phyloP scores from a whole-genome alignment of 1,140 invertebrate genomes.

The Charaxes varanes region DNA sequence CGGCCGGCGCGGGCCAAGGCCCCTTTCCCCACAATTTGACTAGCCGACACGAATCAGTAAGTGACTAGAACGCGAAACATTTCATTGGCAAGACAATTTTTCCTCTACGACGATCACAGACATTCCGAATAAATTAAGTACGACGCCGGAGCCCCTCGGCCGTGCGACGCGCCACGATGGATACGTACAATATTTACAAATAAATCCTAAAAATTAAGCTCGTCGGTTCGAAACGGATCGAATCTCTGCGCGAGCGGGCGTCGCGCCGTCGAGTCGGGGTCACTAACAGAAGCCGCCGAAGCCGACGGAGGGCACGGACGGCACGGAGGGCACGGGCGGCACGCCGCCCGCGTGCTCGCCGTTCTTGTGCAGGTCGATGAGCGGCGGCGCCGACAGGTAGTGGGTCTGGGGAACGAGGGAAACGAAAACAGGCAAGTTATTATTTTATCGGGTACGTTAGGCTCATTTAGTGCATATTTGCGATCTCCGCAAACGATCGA shows the following conservation, averaged over 20 bases:
- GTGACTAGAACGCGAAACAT: constrained; percentile 67
- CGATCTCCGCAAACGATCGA: neutral
- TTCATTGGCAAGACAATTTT: constrained; percentile 60
- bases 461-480: neutral
- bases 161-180: constrained; percentile 48
- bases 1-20: constrained; percentile 14
- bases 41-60: constrained; percentile 66
- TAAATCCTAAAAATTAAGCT: constrained; percentile 66
- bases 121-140: constrained; percentile 27
- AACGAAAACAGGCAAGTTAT: too few species aligned
- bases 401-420: constrained; percentile 3
- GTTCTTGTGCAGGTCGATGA: constrained; percentile 65
- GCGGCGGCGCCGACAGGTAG: constrained; percentile 48
- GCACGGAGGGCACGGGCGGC: constrained; percentile 45
- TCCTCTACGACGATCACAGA: constrained; percentile 17
- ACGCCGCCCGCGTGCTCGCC: constrained; percentile 47
- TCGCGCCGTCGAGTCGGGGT: constrained; percentile 14
- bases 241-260: constrained; percentile 46
- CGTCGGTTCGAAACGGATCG: constrained; percentile 52
- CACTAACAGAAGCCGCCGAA: constrained; percentile 72
- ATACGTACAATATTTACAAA: constrained; percentile 70
- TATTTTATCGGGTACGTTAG: too few species aligned
- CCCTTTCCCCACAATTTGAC: constrained; percentile 42
- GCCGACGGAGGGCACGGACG: constrained; percentile 65
- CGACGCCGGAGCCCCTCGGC: constrained; percentile 8